Evolutionary conservation across 1,140 invertebrate genomes (phyloP), one percentile per base, ranked within the genome.

Genomic region (Cotesia glomerata): DNA sequence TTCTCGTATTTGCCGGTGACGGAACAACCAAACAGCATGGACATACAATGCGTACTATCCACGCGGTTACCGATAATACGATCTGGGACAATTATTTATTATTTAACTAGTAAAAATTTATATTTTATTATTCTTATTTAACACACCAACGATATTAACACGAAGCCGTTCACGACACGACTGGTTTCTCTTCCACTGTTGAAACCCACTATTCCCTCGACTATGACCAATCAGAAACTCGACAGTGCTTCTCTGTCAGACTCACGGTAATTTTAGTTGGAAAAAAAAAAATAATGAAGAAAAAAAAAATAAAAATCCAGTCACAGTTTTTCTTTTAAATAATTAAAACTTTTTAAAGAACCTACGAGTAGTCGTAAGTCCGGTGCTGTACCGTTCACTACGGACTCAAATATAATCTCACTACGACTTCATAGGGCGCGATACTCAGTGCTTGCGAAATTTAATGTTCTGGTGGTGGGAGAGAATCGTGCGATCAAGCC

Each of bases 1-100:
- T 45, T 7, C 74, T 78, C 54, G 72, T 62, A 77, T 77, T 74
- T 69, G 75, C 76, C 76, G 74, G 76, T 72, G 74, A 71, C 76
- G 74, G 74, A 71, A 76, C 75, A 73, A 45, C 39, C 39, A 45
- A 78, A 71, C 76, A 72, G 63, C 70, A 63, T 65, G 70, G 62
- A 72, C 70, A 71, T 71, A 72, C 63, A 45, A 7, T 45, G 70
- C 36, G 70, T 63, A 34, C 66, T 32, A 72, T 72, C 52, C 62
- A 66, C 62, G 34, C 34, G 45, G 18, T 49, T 11, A 62, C 11
- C 14, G 56, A 8, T 61, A 39, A 51, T 49, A 51, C 14, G 13
- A 26, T 49, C 11, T 59, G 54, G 58, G 35, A 26, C 49, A 51
- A 18, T 34, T 26, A 13, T 18, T 26, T 26, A 26, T 26, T 26